phyloP scores from a whole-genome alignment of 2,888 invertebrate genomes.

The Leucophora obtusa region DNA sequence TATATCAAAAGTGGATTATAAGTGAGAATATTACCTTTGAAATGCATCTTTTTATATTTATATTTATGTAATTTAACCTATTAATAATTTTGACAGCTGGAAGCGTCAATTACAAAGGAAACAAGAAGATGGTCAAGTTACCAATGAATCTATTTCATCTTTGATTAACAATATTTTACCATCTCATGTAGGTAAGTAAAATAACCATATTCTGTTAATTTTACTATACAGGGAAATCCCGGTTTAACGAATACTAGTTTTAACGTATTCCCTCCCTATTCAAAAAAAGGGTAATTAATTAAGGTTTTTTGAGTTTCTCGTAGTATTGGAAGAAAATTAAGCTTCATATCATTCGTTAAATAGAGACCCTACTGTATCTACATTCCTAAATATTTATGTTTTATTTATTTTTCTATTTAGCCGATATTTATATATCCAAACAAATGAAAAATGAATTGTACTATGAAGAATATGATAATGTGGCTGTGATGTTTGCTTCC shows the following conservation, averaged over 20 bases:
- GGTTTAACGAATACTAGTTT: too few species aligned
- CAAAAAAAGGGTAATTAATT: background rate
- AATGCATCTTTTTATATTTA: background rate
- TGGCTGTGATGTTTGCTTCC: constrained; percentile 97
- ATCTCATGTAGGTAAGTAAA: constrained; percentile 88
- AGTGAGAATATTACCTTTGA: constrained; percentile 77
- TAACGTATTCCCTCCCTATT: too few species aligned
- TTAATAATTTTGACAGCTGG: constrained; percentile 79
- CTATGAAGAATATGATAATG: constrained; percentile 91
- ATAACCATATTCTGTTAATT: too few species aligned
- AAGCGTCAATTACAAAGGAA: constrained; percentile 86
- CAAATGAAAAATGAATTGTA: constrained; percentile 87
- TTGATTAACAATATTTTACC: constrained; percentile 95
- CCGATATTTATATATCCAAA: constrained; percentile 88
- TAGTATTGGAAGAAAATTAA: too few species aligned
- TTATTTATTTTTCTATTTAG: constrained; percentile 79
- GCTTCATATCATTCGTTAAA: too few species aligned
- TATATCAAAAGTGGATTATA: constrained; percentile 91
- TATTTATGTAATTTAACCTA: background rate
- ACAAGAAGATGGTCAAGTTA: constrained; percentile 91
- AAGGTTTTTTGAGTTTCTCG: too few species aligned
- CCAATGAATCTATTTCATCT: constrained; percentile 91
- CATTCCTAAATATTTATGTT: too few species aligned
- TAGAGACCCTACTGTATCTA: too few species aligned
- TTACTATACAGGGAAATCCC: too few species aligned